Evolutionary conservation across 2,797 vertebrate species (phyloP).

Genomic region (Hippocampus kuda): DNA sequence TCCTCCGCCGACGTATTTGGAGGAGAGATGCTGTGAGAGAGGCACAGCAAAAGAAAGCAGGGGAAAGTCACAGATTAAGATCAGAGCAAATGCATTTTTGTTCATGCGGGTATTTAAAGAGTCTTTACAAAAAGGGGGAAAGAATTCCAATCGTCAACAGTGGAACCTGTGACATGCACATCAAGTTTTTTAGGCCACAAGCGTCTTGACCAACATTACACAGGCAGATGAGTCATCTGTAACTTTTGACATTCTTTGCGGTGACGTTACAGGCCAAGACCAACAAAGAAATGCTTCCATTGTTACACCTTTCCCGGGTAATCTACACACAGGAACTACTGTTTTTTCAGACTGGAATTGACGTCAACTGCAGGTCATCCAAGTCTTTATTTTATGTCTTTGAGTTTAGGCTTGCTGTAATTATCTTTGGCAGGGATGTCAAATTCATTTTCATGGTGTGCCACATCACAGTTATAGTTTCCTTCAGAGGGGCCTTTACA

Average conservation of each 20-base stretch:
- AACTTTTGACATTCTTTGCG: neutral
- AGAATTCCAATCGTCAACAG: neutral
- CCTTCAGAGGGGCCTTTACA: neutral
- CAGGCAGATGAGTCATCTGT: neutral
- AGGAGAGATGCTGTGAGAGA: constrained; percentile 4
- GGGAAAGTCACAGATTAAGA: neutral
- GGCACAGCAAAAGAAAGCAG: too few relatives aligned
- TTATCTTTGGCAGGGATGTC: neutral
- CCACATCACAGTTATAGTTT: too few relatives aligned
- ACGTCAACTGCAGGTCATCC: neutral
- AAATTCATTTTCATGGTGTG: neutral
- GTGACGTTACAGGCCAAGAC: neutral
- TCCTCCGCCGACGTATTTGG: neutral
- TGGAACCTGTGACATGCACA: neutral
- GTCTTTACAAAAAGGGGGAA: neutral
- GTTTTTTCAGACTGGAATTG: neutral
- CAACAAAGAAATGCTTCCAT: neutral
- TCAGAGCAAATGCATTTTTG: neutral
- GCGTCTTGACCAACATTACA: neutral
- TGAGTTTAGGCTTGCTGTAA: neutral
- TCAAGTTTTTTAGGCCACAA: neutral
- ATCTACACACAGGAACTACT: neutral
- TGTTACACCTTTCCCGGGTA: neutral
- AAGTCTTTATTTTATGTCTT: neutral
- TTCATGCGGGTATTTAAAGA: neutral